phyloP scores from a whole-genome alignment of 2,797 vertebrate genomes.

The Salarias fasciatus region DNA sequence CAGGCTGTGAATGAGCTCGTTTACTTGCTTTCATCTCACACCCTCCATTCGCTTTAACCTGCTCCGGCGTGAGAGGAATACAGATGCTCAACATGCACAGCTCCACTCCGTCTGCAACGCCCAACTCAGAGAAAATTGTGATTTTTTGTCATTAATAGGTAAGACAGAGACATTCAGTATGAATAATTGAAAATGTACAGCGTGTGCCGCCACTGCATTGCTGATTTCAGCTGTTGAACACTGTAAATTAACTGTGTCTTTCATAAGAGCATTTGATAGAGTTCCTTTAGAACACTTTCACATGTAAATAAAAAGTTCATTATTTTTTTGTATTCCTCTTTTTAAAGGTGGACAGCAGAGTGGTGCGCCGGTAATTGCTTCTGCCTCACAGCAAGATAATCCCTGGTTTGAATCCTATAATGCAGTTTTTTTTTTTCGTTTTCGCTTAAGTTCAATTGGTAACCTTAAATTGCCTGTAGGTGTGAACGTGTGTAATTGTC shows the following conservation, averaged over 20 bases:
- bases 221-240: background rate
- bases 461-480: too few species aligned
- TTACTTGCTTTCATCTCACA: constrained; percentile 62
- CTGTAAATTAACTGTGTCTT: background rate
- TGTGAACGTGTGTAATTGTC: too few species aligned
- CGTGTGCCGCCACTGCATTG: too few species aligned
- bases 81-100: constrained; percentile 23
- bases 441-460: too few species aligned
- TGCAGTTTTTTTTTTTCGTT: too few species aligned
- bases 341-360: background rate
- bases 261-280: background rate
- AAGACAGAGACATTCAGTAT: too few species aligned
- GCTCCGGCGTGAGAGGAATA: constrained; percentile 56
- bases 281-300: constrained; percentile 1
- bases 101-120: background rate
- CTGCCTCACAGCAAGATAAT: background rate
- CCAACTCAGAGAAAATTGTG: too few species aligned
- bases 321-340: constrained; percentile 1
- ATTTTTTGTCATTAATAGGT: too few species aligned
- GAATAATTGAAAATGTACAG: too few species aligned
- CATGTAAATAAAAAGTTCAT: background rate
- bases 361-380: too few species aligned
- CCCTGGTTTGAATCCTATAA: too few species aligned
- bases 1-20: constrained; percentile 69
- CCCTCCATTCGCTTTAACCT: constrained; percentile 60